Conservation (phyloP, 2,888 invertebrate genomes). For the Rotaria magnacalcarata region DNA sequence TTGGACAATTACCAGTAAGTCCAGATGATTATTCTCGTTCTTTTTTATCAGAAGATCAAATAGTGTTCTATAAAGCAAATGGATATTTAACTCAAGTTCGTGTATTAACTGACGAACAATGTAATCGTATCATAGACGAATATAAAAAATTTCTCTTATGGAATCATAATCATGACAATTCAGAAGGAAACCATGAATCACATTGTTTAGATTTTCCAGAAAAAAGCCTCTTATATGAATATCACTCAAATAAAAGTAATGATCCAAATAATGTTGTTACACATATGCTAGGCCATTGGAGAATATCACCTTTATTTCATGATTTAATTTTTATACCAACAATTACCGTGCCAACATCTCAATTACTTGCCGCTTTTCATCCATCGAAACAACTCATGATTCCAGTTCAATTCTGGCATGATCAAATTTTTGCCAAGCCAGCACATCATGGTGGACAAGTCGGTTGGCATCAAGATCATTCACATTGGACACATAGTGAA, state of each 20-base stretch:
- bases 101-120: slow-evolving; percentile 51
- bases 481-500: slow-evolving; percentile 54
- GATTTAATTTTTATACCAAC: slow-evolving; percentile 53
- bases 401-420: slow-evolving; percentile 54
- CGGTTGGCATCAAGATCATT: slow-evolving; percentile 56
- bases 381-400: slow-evolving; percentile 45
- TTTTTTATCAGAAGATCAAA: slow-evolving; percentile 49
- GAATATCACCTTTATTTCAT: slow-evolving; percentile 54
- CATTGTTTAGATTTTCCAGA: slow-evolving; percentile 49
- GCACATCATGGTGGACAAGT: slow-evolving; percentile 53
- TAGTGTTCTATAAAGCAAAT: slow-evolving; percentile 52
- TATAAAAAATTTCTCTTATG: slow-evolving; percentile 50
- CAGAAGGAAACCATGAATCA: neutral
- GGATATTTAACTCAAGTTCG: slow-evolving; percentile 53
- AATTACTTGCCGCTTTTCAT: slow-evolving; percentile 48
- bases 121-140: slow-evolving; percentile 52
- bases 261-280: slow-evolving; percentile 54
- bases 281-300: slow-evolving; percentile 55
- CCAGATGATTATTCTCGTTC: neutral
- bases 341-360: slow-evolving; percentile 52
- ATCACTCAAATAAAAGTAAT: slow-evolving; percentile 54
- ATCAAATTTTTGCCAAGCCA: slow-evolving; percentile 56
- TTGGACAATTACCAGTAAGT: neutral
- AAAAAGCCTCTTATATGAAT: slow-evolving; percentile 54
- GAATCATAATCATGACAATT: neutral